Evolutionary conservation across 2,797 vertebrate species (phyloP), one percentile per base, ranked within the genome.

Genomic region (Sardinella longiceps): DNA sequence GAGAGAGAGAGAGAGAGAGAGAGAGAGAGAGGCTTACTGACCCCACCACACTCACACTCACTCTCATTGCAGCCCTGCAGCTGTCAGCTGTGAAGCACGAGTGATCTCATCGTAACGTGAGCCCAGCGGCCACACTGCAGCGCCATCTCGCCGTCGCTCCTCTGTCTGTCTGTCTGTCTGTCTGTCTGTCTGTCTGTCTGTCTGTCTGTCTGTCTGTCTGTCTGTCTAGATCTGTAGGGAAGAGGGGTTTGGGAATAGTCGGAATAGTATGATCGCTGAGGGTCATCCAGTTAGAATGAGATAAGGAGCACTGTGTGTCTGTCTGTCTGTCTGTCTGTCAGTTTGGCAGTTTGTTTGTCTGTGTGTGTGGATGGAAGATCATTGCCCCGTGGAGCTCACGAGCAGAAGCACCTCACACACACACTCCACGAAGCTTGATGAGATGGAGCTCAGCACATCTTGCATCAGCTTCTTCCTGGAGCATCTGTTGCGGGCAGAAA

Each of bases 41-140:
- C 60, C 60, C 60, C 25, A 4, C 28, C 28, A 11, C 11, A 2
- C 60, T 10, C 60, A 66, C 60, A 10, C 0, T 11, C 28, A 11
- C 11, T 12, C 60, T 10, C 60, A 66, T 58, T 28, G 10, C 28
- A 11, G 10, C 25, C 10, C 1, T 12, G 12, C 60, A 66, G 60
- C 60, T 66, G 60, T 58, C 56, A 58, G 56, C 56, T 58, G 56
- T 58, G n/a, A n/a, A n/a, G 56, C 56, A 58, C 23, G 56, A 58
- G 23, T 58, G 56, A 58, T 58, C 56, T 58, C 56, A 58, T n/a
- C 7, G 56, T 25, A 58, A 58, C n/a, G 56, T 6, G 56, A 58
- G 23, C 23, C 56, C n/a, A n/a, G n/a, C 1, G 9, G n/a, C 56
- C 53, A 9, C 56, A 58, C n/a, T n/a, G n/a, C 7, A 58, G 56